Percentiles rank a stretch among this genome's conserved stretches.
Evolutionary conservation across 2,797 vertebrate species (phyloP).

Genomic region (Vireo griseus): DNA sequence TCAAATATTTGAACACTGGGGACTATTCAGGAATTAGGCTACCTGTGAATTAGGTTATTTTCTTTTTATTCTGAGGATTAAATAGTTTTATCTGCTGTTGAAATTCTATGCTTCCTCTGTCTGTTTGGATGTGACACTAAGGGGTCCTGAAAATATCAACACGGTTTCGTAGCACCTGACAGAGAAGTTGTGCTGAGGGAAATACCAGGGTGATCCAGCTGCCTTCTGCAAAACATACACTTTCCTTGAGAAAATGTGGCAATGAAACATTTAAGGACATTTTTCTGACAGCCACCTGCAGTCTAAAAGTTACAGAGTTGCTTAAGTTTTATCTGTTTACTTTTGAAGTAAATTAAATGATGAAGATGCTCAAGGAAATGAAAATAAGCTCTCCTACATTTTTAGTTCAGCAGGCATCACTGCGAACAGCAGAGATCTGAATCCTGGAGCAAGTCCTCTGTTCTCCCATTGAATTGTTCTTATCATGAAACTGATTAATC

Average conservation of each 20-base stretch:
- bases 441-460: not conserved
- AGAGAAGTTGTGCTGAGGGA: not conserved
- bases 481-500: conserved; percentile 59
- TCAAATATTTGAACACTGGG: not conserved
- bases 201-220: not conserved
- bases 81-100: not conserved
- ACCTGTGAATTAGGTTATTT: not conserved
- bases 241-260: not conserved
- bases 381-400: not conserved
- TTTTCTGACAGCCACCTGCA: not conserved
- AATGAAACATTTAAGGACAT: not conserved
- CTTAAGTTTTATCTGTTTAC: not conserved
- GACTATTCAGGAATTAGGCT: conserved; percentile 12
- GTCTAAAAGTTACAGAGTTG: not conserved
- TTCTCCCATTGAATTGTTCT: conserved; percentile 37
- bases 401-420: not conserved
- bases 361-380: not conserved
- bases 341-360: not conserved
- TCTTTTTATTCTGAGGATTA: not conserved
- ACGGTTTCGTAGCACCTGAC: not conserved
- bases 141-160: not conserved
- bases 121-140: not conserved
- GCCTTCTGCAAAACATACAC: not conserved
- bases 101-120: not conserved
- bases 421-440: not conserved